A percentile compares a stretch with the other conserved stretches of the same genome.
phyloP scores from a whole-genome alignment of 2,888 invertebrate genomes.

The Andrena marginata region DNA sequence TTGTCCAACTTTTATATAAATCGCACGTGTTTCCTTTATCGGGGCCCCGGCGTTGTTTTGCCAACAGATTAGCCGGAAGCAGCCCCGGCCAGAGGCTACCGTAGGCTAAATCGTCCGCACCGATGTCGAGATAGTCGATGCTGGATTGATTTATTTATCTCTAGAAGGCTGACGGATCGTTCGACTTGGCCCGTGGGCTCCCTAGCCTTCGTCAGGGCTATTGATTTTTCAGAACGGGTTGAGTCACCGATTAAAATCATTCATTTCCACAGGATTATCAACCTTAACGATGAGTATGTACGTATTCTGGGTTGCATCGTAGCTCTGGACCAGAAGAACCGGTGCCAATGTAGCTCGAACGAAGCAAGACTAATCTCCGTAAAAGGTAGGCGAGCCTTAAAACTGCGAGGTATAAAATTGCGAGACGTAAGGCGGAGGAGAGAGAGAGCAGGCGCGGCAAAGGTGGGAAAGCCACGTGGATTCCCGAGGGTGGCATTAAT shows the following conservation, averaged over 20 bases:
- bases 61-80: conserved; percentile 70
- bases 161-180: background rate
- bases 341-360: conserved; percentile 14
- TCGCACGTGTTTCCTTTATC: conserved; percentile 66
- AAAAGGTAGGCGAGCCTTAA: conserved; percentile 64
- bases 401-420: conserved; percentile 63
- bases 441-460: conserved; percentile 33
- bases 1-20: conserved; percentile 69
- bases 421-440: conserved; percentile 21
- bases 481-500: conserved; percentile 85
- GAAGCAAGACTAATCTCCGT: conserved; percentile 63
- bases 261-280: background rate
- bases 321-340: conserved; percentile 4
- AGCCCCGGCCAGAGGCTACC: conserved; percentile 28
- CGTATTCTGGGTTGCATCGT: too few species aligned
- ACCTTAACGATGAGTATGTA: too few species aligned
- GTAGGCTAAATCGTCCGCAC: conserved; percentile 20
- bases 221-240: conserved; percentile 3
- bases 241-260: background rate
- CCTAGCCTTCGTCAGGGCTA: background rate
- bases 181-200: background rate
- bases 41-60: conserved; percentile 65
- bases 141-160: conserved; percentile 58
- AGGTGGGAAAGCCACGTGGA: conserved; percentile 74
- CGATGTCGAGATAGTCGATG: conserved; percentile 38